Conservation (phyloP, 2,113 vertebrate species). For the Silurus asotus region DNA sequence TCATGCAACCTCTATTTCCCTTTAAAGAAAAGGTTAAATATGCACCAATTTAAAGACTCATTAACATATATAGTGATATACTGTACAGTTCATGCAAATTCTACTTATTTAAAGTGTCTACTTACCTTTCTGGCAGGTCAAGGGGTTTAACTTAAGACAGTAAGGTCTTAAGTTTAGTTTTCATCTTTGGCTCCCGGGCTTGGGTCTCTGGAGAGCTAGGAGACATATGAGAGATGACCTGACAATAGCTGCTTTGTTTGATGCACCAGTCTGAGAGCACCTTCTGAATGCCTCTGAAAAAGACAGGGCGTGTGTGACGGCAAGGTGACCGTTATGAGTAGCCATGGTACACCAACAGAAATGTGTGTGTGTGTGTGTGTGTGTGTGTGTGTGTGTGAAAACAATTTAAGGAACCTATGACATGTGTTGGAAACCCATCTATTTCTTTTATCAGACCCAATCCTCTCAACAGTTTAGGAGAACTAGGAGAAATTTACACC, state of each 20-base stretch:
- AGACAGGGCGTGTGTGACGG: constrained; percentile 38
- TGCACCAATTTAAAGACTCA: background rate
- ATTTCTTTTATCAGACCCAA: constrained; percentile 6
- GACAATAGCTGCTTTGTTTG: constrained; percentile 47
- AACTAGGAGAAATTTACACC: constrained; percentile 4
- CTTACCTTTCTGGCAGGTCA: background rate
- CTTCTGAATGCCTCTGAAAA: constrained; percentile 45
- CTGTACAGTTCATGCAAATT: background rate
- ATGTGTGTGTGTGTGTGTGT: constrained; percentile 22
- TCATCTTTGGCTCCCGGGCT: constrained; percentile 19
- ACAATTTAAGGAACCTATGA: background rate
- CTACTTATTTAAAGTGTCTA: background rate
- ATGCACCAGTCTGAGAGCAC: constrained; percentile 33
- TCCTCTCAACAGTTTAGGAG: constrained; percentile 16
- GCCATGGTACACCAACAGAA: constrained; percentile 28
- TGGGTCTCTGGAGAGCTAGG: constrained; percentile 19
- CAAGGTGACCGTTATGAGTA: constrained; percentile 31
- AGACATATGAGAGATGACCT: constrained; percentile 43
- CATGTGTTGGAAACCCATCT: background rate
- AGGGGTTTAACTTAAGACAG: background rate
- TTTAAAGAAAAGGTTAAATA: background rate
- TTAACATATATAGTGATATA: background rate
- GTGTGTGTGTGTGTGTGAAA: constrained; percentile 26
- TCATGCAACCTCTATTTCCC: background rate
- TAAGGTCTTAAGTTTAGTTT: constrained; percentile 36